Base-by-base conservation (phyloP, 2,797 vertebrate species). In the Pseudochirops corinnae region DNA sequence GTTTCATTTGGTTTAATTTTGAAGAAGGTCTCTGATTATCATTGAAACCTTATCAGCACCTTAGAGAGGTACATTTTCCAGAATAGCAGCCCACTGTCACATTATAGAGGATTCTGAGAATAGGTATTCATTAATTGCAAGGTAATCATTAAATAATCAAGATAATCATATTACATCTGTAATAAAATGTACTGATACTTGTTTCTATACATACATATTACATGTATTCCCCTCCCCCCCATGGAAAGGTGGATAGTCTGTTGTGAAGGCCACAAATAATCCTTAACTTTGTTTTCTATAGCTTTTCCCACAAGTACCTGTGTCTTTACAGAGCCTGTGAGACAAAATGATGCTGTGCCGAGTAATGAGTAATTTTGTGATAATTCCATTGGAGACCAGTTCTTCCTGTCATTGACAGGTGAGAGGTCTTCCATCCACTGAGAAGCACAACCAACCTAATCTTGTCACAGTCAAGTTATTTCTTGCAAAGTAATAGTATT, bases 261-360 rank as follows among this genome's bases (percentile, higher is more conserved):
- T 5, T 50, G 0, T 9, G 0, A 39, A 53, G 13, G 10, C 28
- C 16, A n/a, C 24, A 52, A 94, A 56, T 92, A 39, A 58, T 5
- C 39, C 53, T 46, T 52, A 82, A 28, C 90, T 9, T 0, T 1
- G 9, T 21, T 60, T 11, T 28, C 0, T 55, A 50, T 4, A 0
- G 24, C 29, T 53, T 60, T 60, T 3, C 0, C 58, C 39, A 21
- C 26, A 55, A 0, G 29, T 28, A 5, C 90, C 39, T 13, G 5
- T 0, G 14, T 39, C 33, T 90, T 11, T 0, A 0, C 24, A 1
- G 87, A 92, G 13, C 92, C 87, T 14, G 0, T 52, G 90, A 0
- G 0, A 31, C 58, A 4, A 2, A 31, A 39, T 16, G 58, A 56
- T 0, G 0, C 0, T 0, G 11, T 55, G 3, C 91, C 52, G 4